phyloP scores from a whole-genome alignment of 2,797 vertebrate genomes.

The Alfaro cultratus region DNA sequence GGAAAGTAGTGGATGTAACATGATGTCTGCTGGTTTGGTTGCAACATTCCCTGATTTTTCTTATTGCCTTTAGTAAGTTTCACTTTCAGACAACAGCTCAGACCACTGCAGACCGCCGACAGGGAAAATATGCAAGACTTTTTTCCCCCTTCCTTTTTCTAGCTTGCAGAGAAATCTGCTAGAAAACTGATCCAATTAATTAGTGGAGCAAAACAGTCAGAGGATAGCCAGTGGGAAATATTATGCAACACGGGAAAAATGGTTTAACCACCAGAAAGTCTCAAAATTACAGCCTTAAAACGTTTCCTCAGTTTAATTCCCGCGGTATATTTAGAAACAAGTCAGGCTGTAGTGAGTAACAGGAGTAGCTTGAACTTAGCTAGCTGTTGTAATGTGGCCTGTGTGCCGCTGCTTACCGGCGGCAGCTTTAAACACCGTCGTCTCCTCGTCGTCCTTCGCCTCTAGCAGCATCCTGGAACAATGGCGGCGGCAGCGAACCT shows the following conservation, averaged over 20 bases:
- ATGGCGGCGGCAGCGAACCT: constrained; percentile 36
- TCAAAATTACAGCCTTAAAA: background rate
- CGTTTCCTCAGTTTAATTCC: background rate
- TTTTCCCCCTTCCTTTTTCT: background rate
- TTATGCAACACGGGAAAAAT: background rate
- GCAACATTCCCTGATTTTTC: background rate
- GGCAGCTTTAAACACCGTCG: constrained; percentile 68
- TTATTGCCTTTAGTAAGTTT: background rate
- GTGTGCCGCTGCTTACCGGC: constrained; percentile 72
- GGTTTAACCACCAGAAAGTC: background rate
- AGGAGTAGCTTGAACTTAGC: constrained; percentile 35
- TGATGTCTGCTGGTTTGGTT: background rate
- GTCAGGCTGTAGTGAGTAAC: constrained; percentile 11
- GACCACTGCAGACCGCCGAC: background rate
- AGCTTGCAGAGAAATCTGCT: background rate
- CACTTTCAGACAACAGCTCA: background rate
- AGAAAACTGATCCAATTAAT: background rate
- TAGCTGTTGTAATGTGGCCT: constrained; percentile 45
- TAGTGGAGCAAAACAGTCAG: background rate
- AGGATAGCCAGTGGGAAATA: background rate
- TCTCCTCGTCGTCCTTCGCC: constrained; percentile 76
- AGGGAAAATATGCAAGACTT: background rate
- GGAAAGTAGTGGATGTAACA: background rate
- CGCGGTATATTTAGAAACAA: constrained; percentile 18
- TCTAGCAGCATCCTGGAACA: constrained; percentile 75